Conservation (phyloP, 2,888 invertebrate genomes). For the Microplitis deprimator region DNA sequence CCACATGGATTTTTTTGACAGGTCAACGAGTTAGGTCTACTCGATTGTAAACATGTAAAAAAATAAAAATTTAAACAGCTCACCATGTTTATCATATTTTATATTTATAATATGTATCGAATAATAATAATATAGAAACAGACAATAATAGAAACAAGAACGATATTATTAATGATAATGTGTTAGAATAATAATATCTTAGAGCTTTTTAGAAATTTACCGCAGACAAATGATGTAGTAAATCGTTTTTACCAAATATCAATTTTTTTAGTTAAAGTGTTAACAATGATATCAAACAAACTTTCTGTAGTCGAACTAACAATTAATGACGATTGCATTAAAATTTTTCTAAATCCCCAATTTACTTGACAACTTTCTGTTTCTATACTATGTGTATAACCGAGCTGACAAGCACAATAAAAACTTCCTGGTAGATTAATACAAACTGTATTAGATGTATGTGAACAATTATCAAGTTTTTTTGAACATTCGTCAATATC, state of each 20-base stretch:
- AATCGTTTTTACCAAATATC: neutral
- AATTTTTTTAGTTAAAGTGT: slow-evolving; percentile 1
- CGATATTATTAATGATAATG: too few species aligned
- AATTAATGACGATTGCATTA: slow-evolving; percentile 29
- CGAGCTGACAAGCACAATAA: slow-evolving; percentile 57
- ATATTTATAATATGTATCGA: neutral
- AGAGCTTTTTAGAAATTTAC: neutral
- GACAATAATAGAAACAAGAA: neutral
- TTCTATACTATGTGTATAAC: slow-evolving; percentile 52
- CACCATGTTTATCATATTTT: neutral
- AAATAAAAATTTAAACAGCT: too few species aligned
- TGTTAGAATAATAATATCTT: too few species aligned
- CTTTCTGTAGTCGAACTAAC: neutral
- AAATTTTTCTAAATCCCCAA: slow-evolving; percentile 44
- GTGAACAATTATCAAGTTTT: slow-evolving; percentile 69
- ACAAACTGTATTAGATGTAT: slow-evolving; percentile 72
- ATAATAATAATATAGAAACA: neutral
- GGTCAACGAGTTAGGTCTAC: too few species aligned
- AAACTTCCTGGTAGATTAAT: slow-evolving; percentile 74
- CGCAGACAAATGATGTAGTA: neutral
- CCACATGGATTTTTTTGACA: too few species aligned
- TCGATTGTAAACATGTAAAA: too few species aligned
- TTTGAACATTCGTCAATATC: slow-evolving; percentile 77
- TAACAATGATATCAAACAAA: neutral
- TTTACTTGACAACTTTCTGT: slow-evolving; percentile 48